These are phyloP conservation scores for Drosophila elegans DNA, from an alignment of 1,140 invertebrate genomes.

Conservation along the genomic window DNA sequence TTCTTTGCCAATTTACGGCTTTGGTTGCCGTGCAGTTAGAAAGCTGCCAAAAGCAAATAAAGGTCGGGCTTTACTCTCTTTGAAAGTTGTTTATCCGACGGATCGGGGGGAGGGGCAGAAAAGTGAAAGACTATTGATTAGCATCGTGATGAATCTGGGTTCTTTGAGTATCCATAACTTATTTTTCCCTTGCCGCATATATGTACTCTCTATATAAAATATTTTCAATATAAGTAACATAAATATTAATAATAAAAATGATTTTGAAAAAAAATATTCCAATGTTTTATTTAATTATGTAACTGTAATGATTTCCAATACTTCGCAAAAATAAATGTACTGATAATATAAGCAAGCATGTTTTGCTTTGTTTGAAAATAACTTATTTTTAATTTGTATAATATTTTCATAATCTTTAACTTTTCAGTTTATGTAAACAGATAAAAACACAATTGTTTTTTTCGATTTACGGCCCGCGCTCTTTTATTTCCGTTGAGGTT, in stretches of 20 bases:
- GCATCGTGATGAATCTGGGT: slow-evolving; percentile 19
- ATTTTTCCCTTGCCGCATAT: not conserved
- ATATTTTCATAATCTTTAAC: not conserved
- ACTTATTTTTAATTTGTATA: not conserved
- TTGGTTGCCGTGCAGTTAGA: slow-evolving; percentile 57
- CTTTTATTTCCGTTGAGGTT: not conserved
- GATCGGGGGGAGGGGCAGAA: slow-evolving; percentile 5
- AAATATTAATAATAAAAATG: too few species aligned
- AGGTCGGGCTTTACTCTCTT: slow-evolving; percentile 51
- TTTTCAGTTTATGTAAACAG: not conserved
- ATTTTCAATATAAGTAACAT: not conserved
- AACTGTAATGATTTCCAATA: too few species aligned
- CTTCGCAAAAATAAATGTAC: too few species aligned
- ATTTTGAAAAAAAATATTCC: too few species aligned
- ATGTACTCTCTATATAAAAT: not conserved
- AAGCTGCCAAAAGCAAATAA: slow-evolving; percentile 80
- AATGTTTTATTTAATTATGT: too few species aligned
- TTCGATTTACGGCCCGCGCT: not conserved
- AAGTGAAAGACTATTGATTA: slow-evolving; percentile 51
- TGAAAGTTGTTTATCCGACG: slow-evolving; percentile 52
- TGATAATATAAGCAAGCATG: too few species aligned
- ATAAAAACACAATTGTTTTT: not conserved
- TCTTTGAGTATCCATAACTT: slow-evolving; percentile 9
- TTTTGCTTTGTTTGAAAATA: too few species aligned
- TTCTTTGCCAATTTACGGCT: slow-evolving; percentile 62